phyloP scores from a whole-genome alignment of 2,888 invertebrate species.

The Mylabris sibirica region DNA sequence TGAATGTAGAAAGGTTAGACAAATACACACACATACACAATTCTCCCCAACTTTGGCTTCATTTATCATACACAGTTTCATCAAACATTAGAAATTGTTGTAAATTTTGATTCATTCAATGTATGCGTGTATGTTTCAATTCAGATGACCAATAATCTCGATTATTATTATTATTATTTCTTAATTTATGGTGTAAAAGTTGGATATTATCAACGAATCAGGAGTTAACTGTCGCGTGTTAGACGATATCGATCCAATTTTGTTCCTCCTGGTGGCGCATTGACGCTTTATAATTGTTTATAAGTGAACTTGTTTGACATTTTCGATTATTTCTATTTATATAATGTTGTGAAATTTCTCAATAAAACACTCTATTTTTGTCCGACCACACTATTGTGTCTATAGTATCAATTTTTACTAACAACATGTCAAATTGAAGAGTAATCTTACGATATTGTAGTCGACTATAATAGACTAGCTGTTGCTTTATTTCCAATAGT shows the following conservation, averaged over 20 bases:
- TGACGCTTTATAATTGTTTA: slow-evolving; percentile 51
- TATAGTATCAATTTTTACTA: neutral
- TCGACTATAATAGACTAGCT: neutral
- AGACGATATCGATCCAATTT: slow-evolving; percentile 41
- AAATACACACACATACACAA: too few species aligned
- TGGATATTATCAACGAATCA: slow-evolving; percentile 32
- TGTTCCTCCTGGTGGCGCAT: slow-evolving; percentile 44
- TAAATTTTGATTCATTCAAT: neutral
- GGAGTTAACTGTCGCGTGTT: slow-evolving; percentile 45
- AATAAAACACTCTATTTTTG: neutral
- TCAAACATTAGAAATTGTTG: neutral
- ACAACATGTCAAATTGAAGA: neutral
- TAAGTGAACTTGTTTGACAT: slow-evolving; percentile 42
- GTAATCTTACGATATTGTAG: neutral
- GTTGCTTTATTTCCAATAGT: neutral
- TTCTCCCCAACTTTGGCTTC: neutral
- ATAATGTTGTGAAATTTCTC: slow-evolving; percentile 4
- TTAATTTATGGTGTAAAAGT: slow-evolving; percentile 31
- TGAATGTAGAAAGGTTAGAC: neutral
- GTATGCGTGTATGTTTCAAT: neutral
- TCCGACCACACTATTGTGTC: neutral
- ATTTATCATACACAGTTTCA: neutral
- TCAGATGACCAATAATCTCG: slow-evolving; percentile 15
- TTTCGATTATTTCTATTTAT: slow-evolving; percentile 27
- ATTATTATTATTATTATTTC: slow-evolving; percentile 23